Base-by-base conservation (phyloP, 2,888 invertebrate genomes). In the Aradus depressus region DNA sequence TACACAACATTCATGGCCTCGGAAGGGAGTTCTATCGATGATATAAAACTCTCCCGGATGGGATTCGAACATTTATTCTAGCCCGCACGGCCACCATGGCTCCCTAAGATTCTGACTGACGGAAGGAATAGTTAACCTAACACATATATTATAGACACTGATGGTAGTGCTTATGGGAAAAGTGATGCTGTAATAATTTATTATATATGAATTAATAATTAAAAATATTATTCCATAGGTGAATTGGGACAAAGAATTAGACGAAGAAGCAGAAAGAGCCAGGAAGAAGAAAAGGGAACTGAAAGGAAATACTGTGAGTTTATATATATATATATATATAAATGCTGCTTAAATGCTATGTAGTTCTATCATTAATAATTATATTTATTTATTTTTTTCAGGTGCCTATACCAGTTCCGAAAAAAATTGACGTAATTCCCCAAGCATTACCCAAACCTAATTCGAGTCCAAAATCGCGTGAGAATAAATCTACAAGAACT, bases 211-310 rank as follows among this genome's bases (percentile, higher is more conserved):
- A n/a, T n/a, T n/a, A n/a, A n/a, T n/a, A n/a, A n/a, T n/a, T n/a
- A n/a, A n/a, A n/a, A n/a, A n/a, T n/a, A n/a, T n/a, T n/a, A n/a
- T n/a, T n/a, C n/a, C n/a, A 8, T 47, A 71, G 70, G 69, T 73
- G 55, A 76, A 66, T 65, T 81, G 81, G 86, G 89, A 86, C 61
- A 85, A 87, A 67, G 89, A 89, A 66, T 80, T 89, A 55, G 89
- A 89, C 60, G 88, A 88, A 64, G 87, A 87, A 68, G 77, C 85
- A 44, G 88, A 88, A 64, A 75, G 77, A 57, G 84, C 82, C 63
- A 86, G 85, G 63, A 77, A 84, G 61, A 85, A 86, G 71, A 88
- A 88, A 75, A 87, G 88, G 68, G 74, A 79, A 2, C 72, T 76
- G 0, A 73, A 80, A 52, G n/a, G n/a, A n/a, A 44, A 25, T 31